Percentiles rank a stretch among this genome's conserved stretches.
Conservation (phyloP, 2,888 invertebrate genomes). For the Drosophila putrida region DNA sequence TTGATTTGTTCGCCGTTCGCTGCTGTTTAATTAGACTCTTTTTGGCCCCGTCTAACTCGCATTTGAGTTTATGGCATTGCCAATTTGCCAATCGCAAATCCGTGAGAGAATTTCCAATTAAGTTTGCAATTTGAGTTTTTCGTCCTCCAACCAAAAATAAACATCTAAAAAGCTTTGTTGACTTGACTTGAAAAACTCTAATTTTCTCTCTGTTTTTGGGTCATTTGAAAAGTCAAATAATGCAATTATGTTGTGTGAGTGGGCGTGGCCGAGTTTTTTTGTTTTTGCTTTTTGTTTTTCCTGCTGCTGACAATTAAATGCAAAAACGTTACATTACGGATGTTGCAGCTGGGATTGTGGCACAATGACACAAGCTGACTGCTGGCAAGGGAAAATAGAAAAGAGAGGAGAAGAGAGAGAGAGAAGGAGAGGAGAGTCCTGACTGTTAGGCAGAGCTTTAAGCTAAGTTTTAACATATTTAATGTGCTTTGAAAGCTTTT, state of each 20-base stretch:
- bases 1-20: constrained; percentile 53
- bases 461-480: too few relatives aligned
- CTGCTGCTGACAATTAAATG: constrained; percentile 25
- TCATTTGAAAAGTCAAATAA: constrained; percentile 51
- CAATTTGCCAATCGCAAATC: constrained; percentile 49
- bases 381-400: background rate
- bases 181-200: constrained; percentile 25
- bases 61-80: constrained; percentile 58
- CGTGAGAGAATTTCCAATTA: constrained; percentile 80
- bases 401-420: too few relatives aligned
- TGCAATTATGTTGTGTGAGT: constrained; percentile 64
- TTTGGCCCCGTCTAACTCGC: constrained; percentile 44
- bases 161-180: constrained; percentile 20
- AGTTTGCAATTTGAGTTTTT: constrained; percentile 51
- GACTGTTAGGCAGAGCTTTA: too few relatives aligned
- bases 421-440: too few relatives aligned
- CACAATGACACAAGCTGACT: constrained; percentile 38
- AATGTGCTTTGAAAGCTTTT: too few relatives aligned
- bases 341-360: constrained; percentile 42
- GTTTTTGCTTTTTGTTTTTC: constrained; percentile 29
- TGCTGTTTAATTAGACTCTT: constrained; percentile 70
- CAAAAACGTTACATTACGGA: constrained; percentile 47
- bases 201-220: constrained; percentile 40
- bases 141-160: constrained; percentile 20
- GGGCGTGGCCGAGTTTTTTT: constrained; percentile 61